Percentiles rank a stretch among this genome's conserved stretches.
Evolutionary conservation across 2,888 invertebrate species (phyloP).

Genomic region (Phania funesta): DNA sequence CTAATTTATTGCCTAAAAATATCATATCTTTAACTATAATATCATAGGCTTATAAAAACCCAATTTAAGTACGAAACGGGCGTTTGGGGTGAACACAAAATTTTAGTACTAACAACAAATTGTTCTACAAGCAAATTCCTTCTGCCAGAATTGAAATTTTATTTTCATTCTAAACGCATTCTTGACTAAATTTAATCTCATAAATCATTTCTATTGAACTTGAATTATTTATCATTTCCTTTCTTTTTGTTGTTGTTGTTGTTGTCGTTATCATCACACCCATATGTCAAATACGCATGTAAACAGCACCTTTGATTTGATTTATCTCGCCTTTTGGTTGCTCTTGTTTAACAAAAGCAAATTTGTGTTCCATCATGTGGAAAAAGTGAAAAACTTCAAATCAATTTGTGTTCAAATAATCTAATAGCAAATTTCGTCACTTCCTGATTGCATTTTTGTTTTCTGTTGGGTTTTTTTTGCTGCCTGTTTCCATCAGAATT

Average conservation of each 20-base stretch:
- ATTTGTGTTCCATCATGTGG: constrained; percentile 45
- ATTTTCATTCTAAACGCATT: background rate
- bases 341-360: constrained; percentile 39
- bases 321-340: constrained; percentile 11
- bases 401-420: constrained; percentile 63
- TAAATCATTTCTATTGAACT: constrained; percentile 31
- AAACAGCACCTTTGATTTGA: constrained; percentile 47
- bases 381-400: constrained; percentile 57
- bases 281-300: constrained; percentile 37
- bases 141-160: too few species aligned
- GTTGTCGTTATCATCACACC: too few species aligned
- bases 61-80: too few species aligned
- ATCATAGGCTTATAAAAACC: too few species aligned
- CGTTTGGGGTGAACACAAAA: too few species aligned
- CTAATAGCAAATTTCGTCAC: constrained; percentile 57
- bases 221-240: background rate
- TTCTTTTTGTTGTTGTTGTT: background rate
- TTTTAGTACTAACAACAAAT: too few species aligned
- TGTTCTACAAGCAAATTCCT: too few species aligned
- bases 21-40: too few species aligned
- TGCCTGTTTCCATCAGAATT: background rate
- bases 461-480: background rate
- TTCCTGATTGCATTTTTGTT: constrained; percentile 45
- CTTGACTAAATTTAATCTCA: background rate
- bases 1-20: too few species aligned